Base-by-base conservation (phyloP, 2,888 invertebrate species). In the Villa cingulata region DNA sequence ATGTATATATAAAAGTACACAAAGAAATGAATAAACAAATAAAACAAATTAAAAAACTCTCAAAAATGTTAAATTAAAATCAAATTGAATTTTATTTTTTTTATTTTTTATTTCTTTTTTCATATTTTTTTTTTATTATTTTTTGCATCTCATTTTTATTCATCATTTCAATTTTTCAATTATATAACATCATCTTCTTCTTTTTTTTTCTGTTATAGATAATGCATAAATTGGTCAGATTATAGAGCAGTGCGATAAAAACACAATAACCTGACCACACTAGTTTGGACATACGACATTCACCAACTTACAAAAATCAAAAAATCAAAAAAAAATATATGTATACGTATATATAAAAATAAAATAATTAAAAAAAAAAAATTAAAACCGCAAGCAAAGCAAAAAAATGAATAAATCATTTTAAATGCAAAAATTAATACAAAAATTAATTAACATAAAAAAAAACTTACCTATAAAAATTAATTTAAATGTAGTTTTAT, bases 281-380 rank as follows among this genome's bases (percentile, higher is more conserved):
- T 56, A 54, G 56, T 55, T 56, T 59, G 61, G 62, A 62, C 66
- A 64, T 62, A 66, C 62, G 67, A 65, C 66, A 68, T 68, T 68
- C 68, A 68, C 68, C 68, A 68, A 67, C 62, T 42, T 36, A 42
- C 23, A 41, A 41, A 23, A 23, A 46, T 20, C 36, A 41, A 18
- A 18, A 18, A 38, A 38, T 12, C 54, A 55, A 43, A 52, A 47
- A 37, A 53, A 54, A 49, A 56, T 36, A 43, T 29, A 41, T 29
- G n/a, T 34, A 40, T 23, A 39, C 15, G 34, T 37, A 45, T 6
- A 6, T 6, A 23, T 27, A 27, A 39, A 32, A 45, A 45, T n/a
- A 27, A 36, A 40, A 39, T n/a, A 23, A 43, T 42, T 29, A 46
- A 45, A 16, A 45, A 29, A 29, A 36, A 45, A 37, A 36, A 43